Conservation (phyloP, 2,113 vertebrate genomes). For the Aegotheles bennettii region DNA sequence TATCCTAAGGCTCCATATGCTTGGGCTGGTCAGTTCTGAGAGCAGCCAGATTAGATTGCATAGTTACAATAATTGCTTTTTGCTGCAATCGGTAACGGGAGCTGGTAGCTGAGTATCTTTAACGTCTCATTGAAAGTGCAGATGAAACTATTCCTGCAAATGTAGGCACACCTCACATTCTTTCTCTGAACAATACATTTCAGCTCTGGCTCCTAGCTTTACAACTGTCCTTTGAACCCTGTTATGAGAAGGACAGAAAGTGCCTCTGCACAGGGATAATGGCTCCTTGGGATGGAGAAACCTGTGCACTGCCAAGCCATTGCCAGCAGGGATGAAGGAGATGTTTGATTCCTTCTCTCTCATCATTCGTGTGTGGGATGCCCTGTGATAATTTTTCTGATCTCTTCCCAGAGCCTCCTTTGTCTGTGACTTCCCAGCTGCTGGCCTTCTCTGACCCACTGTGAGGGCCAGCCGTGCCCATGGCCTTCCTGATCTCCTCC, state of each 20-base stretch:
- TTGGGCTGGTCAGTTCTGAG: neutral
- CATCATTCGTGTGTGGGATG: neutral
- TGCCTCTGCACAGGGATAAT: fast-evolving
- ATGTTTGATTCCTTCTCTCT: neutral
- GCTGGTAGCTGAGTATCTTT: neutral
- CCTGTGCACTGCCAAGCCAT: fast-evolving
- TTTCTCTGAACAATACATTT: neutral
- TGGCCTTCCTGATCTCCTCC: neutral
- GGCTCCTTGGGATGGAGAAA: neutral
- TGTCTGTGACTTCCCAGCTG: neutral
- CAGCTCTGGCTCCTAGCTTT: neutral
- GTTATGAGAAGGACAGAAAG: neutral
- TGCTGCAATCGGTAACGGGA: neutral
- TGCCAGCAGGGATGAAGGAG: neutral
- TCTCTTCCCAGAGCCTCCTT: neutral
- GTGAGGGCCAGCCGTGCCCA: fast-evolving
- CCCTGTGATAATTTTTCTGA: neutral
- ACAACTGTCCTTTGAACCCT: neutral
- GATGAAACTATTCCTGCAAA: neutral
- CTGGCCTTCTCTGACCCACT: neutral
- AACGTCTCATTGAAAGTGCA: neutral
- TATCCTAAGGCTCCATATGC: neutral
- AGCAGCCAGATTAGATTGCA: neutral
- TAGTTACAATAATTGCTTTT: constrained; percentile 2
- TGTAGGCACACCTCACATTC: neutral